A percentile compares a stretch with the other conserved stretches of the same genome.
phyloP scores from a whole-genome alignment of 2,888 invertebrate genomes.

The Gari tellinella region DNA sequence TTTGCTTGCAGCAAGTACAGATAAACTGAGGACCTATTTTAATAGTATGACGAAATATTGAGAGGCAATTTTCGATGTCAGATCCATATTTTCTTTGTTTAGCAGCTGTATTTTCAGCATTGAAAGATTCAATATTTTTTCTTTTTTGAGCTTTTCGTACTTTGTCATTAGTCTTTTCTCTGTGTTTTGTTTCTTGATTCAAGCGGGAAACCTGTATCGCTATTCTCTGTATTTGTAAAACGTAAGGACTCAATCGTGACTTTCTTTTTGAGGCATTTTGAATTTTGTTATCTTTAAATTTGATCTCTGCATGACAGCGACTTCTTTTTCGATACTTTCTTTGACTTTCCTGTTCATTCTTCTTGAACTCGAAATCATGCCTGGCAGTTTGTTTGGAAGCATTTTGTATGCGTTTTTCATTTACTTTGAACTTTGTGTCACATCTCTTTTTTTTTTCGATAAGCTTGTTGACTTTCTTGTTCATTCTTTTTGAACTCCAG shows the following conservation, averaged over 20 bases:
- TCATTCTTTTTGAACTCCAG: background rate
- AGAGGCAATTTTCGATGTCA: slow-evolving; percentile 1
- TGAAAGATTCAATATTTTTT: slow-evolving; percentile 2
- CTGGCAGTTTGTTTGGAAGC: slow-evolving; percentile 8
- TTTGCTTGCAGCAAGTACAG: slow-evolving; percentile 14
- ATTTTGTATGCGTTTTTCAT: slow-evolving; percentile 1
- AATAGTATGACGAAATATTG: slow-evolving; percentile 11
- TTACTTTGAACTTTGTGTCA: slow-evolving; percentile 1
- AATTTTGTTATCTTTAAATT: slow-evolving; percentile 8
- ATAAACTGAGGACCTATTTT: slow-evolving; percentile 11
- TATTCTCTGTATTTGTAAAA: slow-evolving; percentile 9
- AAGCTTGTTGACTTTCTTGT: background rate
- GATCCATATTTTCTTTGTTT: slow-evolving; percentile 6
- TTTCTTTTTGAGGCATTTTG: slow-evolving; percentile 4
- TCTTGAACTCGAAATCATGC: background rate
- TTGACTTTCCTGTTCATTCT: background rate
- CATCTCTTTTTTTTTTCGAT: background rate
- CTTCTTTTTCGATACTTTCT: background rate
- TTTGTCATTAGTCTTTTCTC: slow-evolving; percentile 6
- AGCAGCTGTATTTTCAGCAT: slow-evolving; percentile 5
- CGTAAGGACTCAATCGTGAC: slow-evolving; percentile 1
- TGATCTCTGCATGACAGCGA: slow-evolving; percentile 8
- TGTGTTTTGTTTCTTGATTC: background rate
- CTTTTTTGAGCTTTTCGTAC: slow-evolving; percentile 3
- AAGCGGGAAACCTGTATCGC: slow-evolving; percentile 3